A percentile compares a stretch with the other conserved stretches of the same genome.
phyloP scores from a whole-genome alignment of 1,140 invertebrate species.

The Lepidotrigona ventralis region DNA sequence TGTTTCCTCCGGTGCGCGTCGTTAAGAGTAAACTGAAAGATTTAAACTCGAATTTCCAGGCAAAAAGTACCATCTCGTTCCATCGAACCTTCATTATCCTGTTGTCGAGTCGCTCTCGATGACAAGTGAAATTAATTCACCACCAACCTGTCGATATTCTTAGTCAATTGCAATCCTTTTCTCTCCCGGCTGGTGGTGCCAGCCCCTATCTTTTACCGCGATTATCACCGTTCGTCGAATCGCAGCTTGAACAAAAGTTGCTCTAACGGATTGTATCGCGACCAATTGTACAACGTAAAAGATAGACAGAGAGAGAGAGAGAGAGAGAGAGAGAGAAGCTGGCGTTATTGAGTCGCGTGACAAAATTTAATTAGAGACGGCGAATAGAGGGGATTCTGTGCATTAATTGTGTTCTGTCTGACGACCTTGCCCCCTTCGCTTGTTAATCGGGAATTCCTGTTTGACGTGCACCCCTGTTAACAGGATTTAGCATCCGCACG shows the following conservation, averaged over 20 bases:
- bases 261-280: background rate
- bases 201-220: background rate
- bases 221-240: background rate
- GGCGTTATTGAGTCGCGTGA: constrained; percentile 24
- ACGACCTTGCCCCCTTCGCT: constrained; percentile 24
- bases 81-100: background rate
- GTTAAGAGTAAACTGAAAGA: too few relatives aligned
- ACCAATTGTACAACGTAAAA: too few relatives aligned
- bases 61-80: background rate
- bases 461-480: constrained; percentile 25
- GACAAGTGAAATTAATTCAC: background rate
- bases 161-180: background rate
- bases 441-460: constrained; percentile 31
- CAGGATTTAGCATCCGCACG: constrained; percentile 23
- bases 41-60: background rate
- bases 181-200: background rate
- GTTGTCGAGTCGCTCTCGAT: background rate
- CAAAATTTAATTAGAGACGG: constrained; percentile 19
- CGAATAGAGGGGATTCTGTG: background rate
- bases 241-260: background rate
- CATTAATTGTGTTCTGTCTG: constrained; percentile 20
- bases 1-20: background rate
- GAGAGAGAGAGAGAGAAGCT: background rate
- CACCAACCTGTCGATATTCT: background rate
- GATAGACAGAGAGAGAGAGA: background rate